Evolutionary conservation across 2,113 vertebrate species (phyloP).

Genomic region (Esox niger): DNA sequence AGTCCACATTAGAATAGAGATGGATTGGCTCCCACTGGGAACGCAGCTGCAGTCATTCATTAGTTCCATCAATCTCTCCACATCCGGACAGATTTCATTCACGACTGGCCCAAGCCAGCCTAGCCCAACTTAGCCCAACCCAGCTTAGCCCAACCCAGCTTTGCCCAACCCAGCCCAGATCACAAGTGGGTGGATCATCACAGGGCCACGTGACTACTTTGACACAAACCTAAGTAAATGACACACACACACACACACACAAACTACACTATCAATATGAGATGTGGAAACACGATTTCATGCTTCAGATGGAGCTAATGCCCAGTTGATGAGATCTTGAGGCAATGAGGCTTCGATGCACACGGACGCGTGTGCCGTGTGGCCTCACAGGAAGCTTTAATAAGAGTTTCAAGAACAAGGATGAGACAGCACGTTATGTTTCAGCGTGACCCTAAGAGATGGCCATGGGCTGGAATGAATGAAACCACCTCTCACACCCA

Average conservation of each 20-base stretch:
- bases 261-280: constrained; percentile 30
- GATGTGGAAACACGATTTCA: constrained; percentile 57
- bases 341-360: constrained; percentile 30
- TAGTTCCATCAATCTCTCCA: constrained; percentile 44
- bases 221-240: background rate
- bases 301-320: constrained; percentile 36
- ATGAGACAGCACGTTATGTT: constrained; percentile 2
- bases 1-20: constrained; percentile 27
- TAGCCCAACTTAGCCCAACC: no score
- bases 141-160: no score
- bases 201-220: constrained; percentile 56
- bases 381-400: background rate
- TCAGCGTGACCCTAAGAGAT: background rate
- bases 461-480: constrained; percentile 35
- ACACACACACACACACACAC: background rate
- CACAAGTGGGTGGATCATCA: constrained; percentile 54
- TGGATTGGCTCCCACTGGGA: constrained; percentile 32
- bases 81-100: constrained; percentile 65
- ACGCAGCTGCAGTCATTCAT: constrained; percentile 72
- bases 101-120: constrained; percentile 28
- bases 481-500: constrained; percentile 19
- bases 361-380: constrained; percentile 28
- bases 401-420: constrained; percentile 17
- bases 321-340: constrained; percentile 48
- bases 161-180: constrained; percentile 19